Evolutionary conservation across 2,797 vertebrate species (phyloP).

Genomic region (Bryconaethiops microstoma): DNA sequence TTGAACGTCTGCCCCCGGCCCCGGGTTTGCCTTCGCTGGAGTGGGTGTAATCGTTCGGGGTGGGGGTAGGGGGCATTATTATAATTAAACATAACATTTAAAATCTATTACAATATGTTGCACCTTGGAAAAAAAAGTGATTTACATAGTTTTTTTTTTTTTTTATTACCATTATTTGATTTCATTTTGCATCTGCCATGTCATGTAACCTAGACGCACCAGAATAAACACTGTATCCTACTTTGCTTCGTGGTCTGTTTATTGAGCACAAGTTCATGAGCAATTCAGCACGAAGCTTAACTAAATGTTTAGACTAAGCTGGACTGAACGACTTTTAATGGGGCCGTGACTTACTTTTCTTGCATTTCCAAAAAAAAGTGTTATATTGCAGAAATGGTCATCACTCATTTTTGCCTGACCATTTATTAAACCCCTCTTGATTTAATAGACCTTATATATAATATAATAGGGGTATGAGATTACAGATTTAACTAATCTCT

Average conservation of each 20-base stretch:
- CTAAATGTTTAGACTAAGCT: background rate
- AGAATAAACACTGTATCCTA: constrained; percentile 64
- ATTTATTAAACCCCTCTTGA: no score
- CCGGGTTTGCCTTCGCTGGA: constrained; percentile 21
- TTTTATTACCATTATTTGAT: constrained; percentile 29
- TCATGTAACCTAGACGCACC: constrained; percentile 59
- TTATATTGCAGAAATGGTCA: no score
- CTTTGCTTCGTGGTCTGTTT: constrained; percentile 5
- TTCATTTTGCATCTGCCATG: constrained; percentile 58
- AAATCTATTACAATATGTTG: constrained; percentile 38
- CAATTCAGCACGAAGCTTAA: background rate
- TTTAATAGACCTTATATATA: no score
- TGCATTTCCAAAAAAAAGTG: no score
- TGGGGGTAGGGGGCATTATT: constrained; percentile 5
- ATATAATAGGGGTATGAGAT: no score
- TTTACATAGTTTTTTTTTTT: constrained; percentile 37
- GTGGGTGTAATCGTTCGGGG: constrained; percentile 5
- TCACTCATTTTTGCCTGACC: no score
- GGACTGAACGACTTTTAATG: no score
- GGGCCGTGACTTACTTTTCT: no score
- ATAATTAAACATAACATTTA: constrained; percentile 31
- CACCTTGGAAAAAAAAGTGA: constrained; percentile 38
- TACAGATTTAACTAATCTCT: no score
- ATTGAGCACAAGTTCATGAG: background rate
- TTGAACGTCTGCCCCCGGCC: constrained; percentile 19